Percentiles rank a stretch among this genome's conserved stretches.
Evolutionary conservation across 1,140 invertebrate species (phyloP).

Genomic region (Calephelis virginiensis): DNA sequence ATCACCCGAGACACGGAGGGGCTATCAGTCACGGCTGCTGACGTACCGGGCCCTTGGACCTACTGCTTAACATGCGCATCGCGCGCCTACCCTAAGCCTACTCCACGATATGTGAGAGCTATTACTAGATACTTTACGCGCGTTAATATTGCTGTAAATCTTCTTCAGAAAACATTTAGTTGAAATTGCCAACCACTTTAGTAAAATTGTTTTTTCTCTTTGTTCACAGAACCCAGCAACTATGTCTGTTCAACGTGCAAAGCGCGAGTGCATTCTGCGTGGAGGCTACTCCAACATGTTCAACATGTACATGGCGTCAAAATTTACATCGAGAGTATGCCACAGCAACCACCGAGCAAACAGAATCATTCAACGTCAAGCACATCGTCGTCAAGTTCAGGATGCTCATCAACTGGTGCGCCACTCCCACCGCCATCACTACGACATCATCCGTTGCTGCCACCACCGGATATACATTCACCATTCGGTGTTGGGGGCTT

Average conservation of each 20-base stretch:
- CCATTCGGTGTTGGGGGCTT: constrained; percentile 84
- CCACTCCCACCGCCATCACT: constrained; percentile 81
- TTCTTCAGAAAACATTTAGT: constrained; percentile 52
- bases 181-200: constrained; percentile 34
- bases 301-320: constrained; percentile 96
- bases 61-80: constrained; percentile 67
- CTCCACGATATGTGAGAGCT: constrained; percentile 76
- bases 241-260: constrained; percentile 97
- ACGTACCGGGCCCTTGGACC: constrained; percentile 60
- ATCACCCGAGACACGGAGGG: constrained; percentile 71
- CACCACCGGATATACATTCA: constrained; percentile 82
- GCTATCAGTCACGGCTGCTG: constrained; percentile 70
- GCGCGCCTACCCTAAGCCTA: constrained; percentile 69
- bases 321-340: constrained; percentile 89
- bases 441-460: constrained; percentile 81
- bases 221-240: constrained; percentile 95
- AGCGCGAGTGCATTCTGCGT: constrained; percentile 92
- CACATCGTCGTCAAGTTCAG: constrained; percentile 79
- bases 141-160: constrained; percentile 76
- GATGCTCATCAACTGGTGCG: constrained; percentile 80
- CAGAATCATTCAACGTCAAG: constrained; percentile 77
- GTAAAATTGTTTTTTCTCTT: constrained; percentile 55
- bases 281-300: constrained; percentile 95
- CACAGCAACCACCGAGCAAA: constrained; percentile 70
- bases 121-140: constrained; percentile 76